Evolutionary conservation across 2,113 vertebrate species (phyloP).

Genomic region (Chionomys nivalis): DNA sequence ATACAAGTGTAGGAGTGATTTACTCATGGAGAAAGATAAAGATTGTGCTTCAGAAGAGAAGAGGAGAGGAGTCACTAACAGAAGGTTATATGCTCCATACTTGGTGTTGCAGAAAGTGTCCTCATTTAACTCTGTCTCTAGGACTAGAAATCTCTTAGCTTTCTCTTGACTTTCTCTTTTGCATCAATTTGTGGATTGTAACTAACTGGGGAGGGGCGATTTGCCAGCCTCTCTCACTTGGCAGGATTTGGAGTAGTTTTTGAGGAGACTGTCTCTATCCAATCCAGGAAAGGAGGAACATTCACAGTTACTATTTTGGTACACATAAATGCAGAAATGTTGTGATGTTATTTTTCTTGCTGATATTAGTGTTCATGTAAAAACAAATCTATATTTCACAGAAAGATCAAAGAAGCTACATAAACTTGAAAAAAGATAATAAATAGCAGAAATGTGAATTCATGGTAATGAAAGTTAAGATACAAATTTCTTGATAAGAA

Average conservation of each 20-base stretch:
- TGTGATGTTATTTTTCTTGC: background rate
- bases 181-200: background rate
- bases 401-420: background rate
- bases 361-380: background rate
- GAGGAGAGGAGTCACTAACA: background rate
- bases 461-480: constrained; percentile 4
- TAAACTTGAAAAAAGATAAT: background rate
- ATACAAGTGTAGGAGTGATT: background rate
- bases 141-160: background rate
- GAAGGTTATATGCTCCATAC: background rate
- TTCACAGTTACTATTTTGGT: constrained; percentile 45
- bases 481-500: background rate
- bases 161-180: constrained; percentile 36
- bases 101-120: background rate
- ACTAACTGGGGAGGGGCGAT: background rate
- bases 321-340: background rate
- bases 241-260: constrained; percentile 4
- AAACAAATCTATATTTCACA: background rate
- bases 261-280: background rate
- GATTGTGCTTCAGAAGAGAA: background rate
- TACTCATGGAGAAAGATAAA: background rate
- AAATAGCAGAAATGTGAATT: background rate
- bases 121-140: background rate
- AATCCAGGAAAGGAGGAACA: background rate
- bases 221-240: constrained; percentile 35